Base-by-base conservation (phyloP, 2,888 invertebrate species). In the Mythimna pallens region DNA sequence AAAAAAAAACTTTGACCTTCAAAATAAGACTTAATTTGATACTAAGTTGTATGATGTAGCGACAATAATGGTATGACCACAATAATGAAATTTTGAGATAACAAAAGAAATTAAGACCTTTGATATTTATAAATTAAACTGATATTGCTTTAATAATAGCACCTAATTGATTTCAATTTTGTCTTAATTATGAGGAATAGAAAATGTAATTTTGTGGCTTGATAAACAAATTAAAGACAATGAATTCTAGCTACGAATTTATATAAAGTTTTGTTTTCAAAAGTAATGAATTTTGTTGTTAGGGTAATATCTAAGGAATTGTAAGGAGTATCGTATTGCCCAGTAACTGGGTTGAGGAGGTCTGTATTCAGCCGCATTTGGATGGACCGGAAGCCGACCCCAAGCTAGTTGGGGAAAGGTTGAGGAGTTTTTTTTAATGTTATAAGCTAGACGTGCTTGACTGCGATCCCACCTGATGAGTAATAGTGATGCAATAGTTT, bases 181-280 rank as follows among this genome's bases (percentile, higher is more conserved):
- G 20, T 55, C 25, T 65, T 62, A 71, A 78, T 78, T 78, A 22
- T 43, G 52, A 52, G 55, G 34, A 36, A n/a, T n/a, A 34, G 34
- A 70, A 25, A 40, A 40, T 36, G 22, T 34, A 40, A 61, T 76
- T 65, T 47, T 43, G n/a, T 57, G 36, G 40, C 10, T 22, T 50
- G 52, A 50, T 62, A 43, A 57, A 57, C 43, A 62, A 68, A 65
- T 61, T 78, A 12, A 22, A 34, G 71, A 17, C 47, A 14, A 8
- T 64, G 36, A 22, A 30, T 59, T 61, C 12, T 22, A 43, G 20
- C 7, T 34, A 34, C n/a, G 61, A 17, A n/a, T 34, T 74, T 9
- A 52, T 14, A 40, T 30, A 17, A 10, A 47, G 3, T 50, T 40
- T 5, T 3, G 57, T 57, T 57, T 62, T 57, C 34, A 55, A 58